Conservation (phyloP, 2,888 invertebrate species). For the Masnerella sp. region DNA sequence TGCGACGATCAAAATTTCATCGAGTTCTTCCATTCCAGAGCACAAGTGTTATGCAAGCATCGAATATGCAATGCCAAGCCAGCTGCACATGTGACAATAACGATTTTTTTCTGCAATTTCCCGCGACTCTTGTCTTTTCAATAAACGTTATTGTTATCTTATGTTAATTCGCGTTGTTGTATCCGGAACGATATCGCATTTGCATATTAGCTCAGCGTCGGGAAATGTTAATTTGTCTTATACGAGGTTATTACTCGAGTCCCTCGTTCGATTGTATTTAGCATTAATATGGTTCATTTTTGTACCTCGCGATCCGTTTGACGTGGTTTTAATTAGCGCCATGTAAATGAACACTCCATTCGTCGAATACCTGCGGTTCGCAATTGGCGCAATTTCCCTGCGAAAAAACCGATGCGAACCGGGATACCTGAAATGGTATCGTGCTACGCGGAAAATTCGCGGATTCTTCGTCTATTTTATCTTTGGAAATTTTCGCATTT, state of each 20-base stretch:
- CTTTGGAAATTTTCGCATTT: no score
- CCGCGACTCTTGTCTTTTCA: conserved; percentile 5
- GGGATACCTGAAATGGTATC: background rate
- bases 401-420: background rate
- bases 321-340: conserved; percentile 10
- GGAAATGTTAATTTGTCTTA: conserved; percentile 9
- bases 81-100: no score
- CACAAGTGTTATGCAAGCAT: no score
- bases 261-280: background rate
- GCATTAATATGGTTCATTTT: background rate
- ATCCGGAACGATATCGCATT: conserved; percentile 7
- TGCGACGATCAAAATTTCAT: no score
- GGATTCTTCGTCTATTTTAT: no score
- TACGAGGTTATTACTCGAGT: background rate
- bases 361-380: background rate
- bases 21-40: no score
- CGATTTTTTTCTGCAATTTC: no score
- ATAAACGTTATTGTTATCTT: conserved; percentile 27
- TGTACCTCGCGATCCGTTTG: background rate
- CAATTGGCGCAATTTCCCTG: conserved; percentile 7
- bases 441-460: background rate
- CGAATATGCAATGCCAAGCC: no score
- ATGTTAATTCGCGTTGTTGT: conserved; percentile 24
- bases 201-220: background rate
- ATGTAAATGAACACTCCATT: conserved; percentile 20